Evolutionary conservation across 2,797 vertebrate species (phyloP), one percentile per base, ranked within the genome.

Genomic region (Sandelia bainsii): DNA sequence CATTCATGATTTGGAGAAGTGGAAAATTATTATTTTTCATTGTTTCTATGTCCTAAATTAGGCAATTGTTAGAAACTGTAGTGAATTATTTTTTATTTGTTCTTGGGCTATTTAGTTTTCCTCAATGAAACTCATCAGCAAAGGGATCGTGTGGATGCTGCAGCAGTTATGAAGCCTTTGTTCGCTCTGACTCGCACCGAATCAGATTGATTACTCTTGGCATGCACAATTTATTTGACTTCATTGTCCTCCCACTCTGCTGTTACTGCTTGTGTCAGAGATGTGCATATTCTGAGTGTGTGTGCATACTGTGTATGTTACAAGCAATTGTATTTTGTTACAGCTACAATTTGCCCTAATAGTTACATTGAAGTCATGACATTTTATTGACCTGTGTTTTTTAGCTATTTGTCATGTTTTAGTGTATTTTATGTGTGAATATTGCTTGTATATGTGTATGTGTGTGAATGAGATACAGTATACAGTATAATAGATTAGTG

Each of bases 201-300:
- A 89, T 85, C 79, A 91, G 85, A 93, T 90, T 92, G 90, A 93
- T 93, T 85, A 88, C 81, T 88, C 82, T 80, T 89, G 90, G 87
- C 92, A 89, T 85, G 87, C 82, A 85, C 89, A 88, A 91, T 93
- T 92, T 83, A 92, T 93, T 90, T 89, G 89, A 92, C 88, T 92
- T 90, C 87, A 89, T 84, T 88, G 89, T 91, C 91, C 91, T 90
- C 91, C 91, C 85, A 91, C 91, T 83, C 76, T 59, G 76, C 72
- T 83, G 67, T 85, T 80, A 68, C 75, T 75, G 82, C 84, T 81
- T 79, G 72, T 93, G 83, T 87, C 85, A 86, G 72, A 73, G 80
- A 76, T 80, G 82, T 82, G 76, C 87, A 77, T 77, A 73, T 66
- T 69, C 62, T 85, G 63, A 12, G 29, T 79, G 60, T 74, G 53